Evolutionary conservation across 2,888 invertebrate species (phyloP), one percentile per base, ranked within the genome.

Genomic region (Embidobia sp.): DNA sequence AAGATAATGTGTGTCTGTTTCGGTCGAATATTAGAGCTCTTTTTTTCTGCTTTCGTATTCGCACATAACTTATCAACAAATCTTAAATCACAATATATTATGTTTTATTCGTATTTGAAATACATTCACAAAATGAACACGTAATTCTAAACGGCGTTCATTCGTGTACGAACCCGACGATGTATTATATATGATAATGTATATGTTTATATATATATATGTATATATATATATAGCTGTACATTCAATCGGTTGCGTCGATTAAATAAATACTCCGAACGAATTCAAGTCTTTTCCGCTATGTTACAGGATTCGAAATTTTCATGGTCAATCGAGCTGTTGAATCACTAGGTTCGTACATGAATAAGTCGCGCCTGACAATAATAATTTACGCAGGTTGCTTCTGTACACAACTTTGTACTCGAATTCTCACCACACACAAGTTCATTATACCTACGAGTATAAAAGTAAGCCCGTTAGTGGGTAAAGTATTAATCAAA

Each of bases 31-130:
- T 51, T 64, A 64, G 13, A 49, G 53, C 13, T 48, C 33, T 63
- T 63, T 49, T n/a, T n/a, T n/a, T n/a, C n/a, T n/a, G n/a, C n/a
- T 48, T 48, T 64, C 35, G 42, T 64, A 49, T 18, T 42, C 42
- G 55, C 64, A 73, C 64, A 73, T 64, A 64, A 33, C 42, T n/a
- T n/a, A n/a, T n/a, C n/a, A n/a, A 73, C 48, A 64, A 40, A 55
- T 40, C 55, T 73, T 48, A 73, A 73, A 73, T 73, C 73, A 73
- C 73, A 73, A 64, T 64, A 73, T 63, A 72, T 55, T 48, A 61
- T 59, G 15, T 61, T 40, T 61, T 51, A 70, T 26, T 33, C 15
- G 37, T 29, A 48, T 53, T 40, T 48, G 35, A 48, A 61, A 46
- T 63, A 55, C 63, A 55, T 63, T 63, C 33, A 55, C 55, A 63